Base-by-base conservation (phyloP, 2,797 vertebrate species). In the Astyanax mexicanus region DNA sequence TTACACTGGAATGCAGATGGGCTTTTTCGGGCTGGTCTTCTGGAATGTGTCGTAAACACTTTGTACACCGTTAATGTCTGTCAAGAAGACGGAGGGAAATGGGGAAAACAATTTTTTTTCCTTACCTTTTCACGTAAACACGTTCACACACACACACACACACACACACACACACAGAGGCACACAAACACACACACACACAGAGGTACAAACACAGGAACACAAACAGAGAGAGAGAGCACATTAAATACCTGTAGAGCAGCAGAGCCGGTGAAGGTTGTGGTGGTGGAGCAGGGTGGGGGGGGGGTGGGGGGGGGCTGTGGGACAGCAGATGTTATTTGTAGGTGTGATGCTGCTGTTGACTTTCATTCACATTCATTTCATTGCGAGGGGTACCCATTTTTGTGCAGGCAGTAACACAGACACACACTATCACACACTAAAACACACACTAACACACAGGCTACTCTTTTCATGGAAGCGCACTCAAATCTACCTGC, bases 311-410 rank as follows among this genome's bases (percentile, higher is more conserved):
- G 25, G 66, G 38, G 86, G 84, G 91, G 87, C 86, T 88, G 74
- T 13, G 84, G 87, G 86, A 87, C 75, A 82, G 73, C 72, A 15
- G 76, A 86, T 81, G 85, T 84, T 86, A 88, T 91, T 88, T 81
- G 85, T 82, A 91, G 85, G 87, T 91, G 86, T 81, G 86, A 89
- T 89, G 90, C 78, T 67, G 81, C 61, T 70, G 72, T 84, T 87
- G 82, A 86, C 83, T 90, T 90, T 87, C 76, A 86, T 89, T 89
- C 85, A 86, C 83, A 90, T 90, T 87, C 76, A 86, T 89, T 89
- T 85, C 73, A 54, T 75, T 73, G 64, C 69, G 80, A 78, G 55
- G 45, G 69, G 49, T 62, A 61, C 21, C 27, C 45, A n/a, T n/a
- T 71, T 67, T 74, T 52, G 67, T 79, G 52, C 49, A 51, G 72